Conservation (phyloP, 2,113 vertebrate genomes). For the Cryptoleucopteryx plumbea region DNA sequence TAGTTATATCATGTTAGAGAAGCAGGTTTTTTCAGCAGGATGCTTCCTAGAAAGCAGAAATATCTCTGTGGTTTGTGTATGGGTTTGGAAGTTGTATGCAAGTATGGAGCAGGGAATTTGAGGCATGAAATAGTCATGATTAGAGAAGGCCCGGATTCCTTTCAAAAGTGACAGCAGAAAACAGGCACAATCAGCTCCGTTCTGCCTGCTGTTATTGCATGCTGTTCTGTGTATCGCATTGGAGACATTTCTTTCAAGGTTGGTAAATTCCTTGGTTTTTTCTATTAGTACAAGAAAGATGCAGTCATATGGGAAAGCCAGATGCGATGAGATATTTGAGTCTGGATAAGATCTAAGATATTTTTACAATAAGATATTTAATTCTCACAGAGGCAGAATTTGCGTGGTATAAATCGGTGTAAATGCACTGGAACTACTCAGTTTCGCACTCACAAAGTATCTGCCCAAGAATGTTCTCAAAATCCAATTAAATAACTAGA, state of each 20-base stretch:
- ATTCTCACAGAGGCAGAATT: not conserved
- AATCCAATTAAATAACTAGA: slow-evolving; percentile 54
- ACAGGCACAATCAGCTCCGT: not conserved
- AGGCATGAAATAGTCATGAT: slow-evolving; percentile 51
- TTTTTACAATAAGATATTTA: slow-evolving; percentile 28
- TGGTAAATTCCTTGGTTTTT: slow-evolving; percentile 10
- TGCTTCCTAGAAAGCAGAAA: slow-evolving; percentile 43
- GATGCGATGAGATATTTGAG: not conserved
- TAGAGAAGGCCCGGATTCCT: slow-evolving; percentile 7
- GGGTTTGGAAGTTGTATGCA: slow-evolving; percentile 46
- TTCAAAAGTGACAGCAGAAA: not conserved
- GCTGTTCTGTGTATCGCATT: not conserved
- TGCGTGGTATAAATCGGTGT: slow-evolving; percentile 2
- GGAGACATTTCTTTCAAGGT: not conserved
- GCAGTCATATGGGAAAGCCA: not conserved
- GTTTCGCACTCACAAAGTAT: not conserved
- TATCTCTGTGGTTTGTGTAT: slow-evolving; percentile 40
- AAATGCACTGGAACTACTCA: not conserved
- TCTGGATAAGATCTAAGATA: slow-evolving; percentile 38
- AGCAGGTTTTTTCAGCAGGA: not conserved
- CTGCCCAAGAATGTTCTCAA: slow-evolving; percentile 55
- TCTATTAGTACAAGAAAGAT: slow-evolving; percentile 10
- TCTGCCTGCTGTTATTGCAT: not conserved
- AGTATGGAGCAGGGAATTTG: slow-evolving; percentile 50
- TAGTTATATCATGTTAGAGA: slow-evolving; percentile 31